Evolutionary conservation across 2,113 vertebrate species (phyloP), one percentile per base, ranked within the genome.

Genomic region (Callaeas wilsoni): DNA sequence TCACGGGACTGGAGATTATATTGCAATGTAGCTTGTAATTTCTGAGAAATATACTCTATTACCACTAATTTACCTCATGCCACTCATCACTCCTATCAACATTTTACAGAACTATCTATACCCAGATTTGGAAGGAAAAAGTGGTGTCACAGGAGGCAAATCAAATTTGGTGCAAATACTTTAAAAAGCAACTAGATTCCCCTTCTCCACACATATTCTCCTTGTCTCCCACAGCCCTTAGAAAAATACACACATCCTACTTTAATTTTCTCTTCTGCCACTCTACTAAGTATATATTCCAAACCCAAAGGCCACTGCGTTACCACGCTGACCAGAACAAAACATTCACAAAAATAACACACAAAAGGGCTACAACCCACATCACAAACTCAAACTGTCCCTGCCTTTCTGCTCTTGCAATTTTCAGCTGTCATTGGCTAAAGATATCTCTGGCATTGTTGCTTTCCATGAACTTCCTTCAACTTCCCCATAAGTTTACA

Each of bases 291-390:
- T 95, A 87, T 35, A 68, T 64, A 84, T 32, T 93, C 41, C 52
- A 71, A 78, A 90, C 33, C 83, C 93, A 94, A 93, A 73, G 80
- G 76, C 60, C 76, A 74, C 67, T 77, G 52, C 47, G 86, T 94
- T 87, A 93, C 80, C 91, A 89, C 85, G 2, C 21, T 96, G 91
- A 90, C 94, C 94, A 94, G 90, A 93, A 93, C 80, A 95, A 89
- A 96, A 89, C 86, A 92, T 25, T 84, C 77, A 49, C 87, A 90
- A 81, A 92, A 95, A 90, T 63, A 93, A 93, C 84, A 90, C 68
- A 71, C 64, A 78, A 71, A 90, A 94, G 76, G 64, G 59, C 77
- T 59, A 89, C 64, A 89, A 84, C 60, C 95, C 96, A 94, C 96
- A 97, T 94, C 94, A 96, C 62, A 93, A 93, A 84, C 71, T 92